Conservation (phyloP, 2,113 vertebrate species). For the Lampris megalopsis region DNA sequence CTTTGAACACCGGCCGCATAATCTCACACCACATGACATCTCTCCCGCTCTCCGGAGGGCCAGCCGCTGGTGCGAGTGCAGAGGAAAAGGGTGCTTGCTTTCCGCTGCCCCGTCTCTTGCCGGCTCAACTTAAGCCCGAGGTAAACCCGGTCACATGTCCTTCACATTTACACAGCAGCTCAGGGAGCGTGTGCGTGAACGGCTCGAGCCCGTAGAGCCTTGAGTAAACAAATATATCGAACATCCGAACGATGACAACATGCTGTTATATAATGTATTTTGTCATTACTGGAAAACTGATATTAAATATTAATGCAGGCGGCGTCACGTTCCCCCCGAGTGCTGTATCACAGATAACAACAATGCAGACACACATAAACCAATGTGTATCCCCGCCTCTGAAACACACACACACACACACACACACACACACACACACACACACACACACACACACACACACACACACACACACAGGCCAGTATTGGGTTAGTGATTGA, state of each 20-base stretch:
- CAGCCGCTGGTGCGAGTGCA: background rate
- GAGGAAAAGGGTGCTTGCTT: constrained; percentile 19
- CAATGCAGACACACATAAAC: too few species aligned
- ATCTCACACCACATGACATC: constrained; percentile 56
- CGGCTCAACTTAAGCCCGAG: constrained; percentile 41
- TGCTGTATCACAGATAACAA: background rate
- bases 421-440: too few species aligned
- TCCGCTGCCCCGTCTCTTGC: constrained; percentile 1
- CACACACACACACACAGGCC: too few species aligned
- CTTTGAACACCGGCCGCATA: constrained; percentile 5
- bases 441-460: too few species aligned
- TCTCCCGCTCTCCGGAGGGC: background rate
- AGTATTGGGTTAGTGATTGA: too few species aligned
- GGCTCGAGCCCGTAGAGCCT: background rate
- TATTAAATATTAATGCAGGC: background rate
- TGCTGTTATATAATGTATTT: too few species aligned
- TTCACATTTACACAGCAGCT: constrained; percentile 38
- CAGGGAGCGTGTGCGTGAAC: constrained; percentile 21
- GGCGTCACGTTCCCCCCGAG: background rate
- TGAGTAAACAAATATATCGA: background rate
- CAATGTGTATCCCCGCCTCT: too few species aligned
- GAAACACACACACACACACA: too few species aligned
- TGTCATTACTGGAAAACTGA: too few species aligned
- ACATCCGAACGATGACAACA: too few species aligned
- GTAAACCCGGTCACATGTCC: constrained; percentile 61